Percentiles rank a stretch among this genome's conserved stretches.
Evolutionary conservation across 2,888 invertebrate genomes (phyloP).

Genomic region (Agriopis aurantiaria): DNA sequence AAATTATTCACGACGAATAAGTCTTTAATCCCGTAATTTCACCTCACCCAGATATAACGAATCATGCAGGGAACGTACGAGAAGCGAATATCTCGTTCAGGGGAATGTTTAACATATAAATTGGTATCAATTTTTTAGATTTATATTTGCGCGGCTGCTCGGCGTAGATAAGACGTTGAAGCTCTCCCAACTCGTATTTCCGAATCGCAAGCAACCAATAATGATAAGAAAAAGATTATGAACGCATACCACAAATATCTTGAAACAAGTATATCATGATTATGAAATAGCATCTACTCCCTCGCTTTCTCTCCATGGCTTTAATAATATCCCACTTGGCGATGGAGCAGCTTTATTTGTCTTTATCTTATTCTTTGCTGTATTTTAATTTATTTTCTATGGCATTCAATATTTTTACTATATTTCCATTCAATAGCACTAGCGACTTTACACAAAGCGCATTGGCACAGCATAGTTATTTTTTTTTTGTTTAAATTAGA

Average conservation of each 20-base stretch:
- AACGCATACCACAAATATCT: conserved; percentile 12
- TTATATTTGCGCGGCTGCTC: conserved; percentile 75
- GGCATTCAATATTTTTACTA: too few relatives aligned
- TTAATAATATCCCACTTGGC: not conserved
- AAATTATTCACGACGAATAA: conserved; percentile 31
- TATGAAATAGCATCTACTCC: not conserved
- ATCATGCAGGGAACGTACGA: conserved; percentile 57
- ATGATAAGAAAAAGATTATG: conserved; percentile 59
- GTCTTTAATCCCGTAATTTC: conserved; percentile 36
- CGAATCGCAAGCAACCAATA: conserved; percentile 63
- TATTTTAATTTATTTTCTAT: too few relatives aligned
- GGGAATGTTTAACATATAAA: conserved; percentile 82
- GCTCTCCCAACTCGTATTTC: conserved; percentile 67
- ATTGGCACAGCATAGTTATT: too few relatives aligned
- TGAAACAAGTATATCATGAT: conserved; percentile 7
- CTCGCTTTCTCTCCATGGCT: not conserved
- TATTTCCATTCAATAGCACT: too few relatives aligned
- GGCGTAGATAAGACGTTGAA: conserved; percentile 66
- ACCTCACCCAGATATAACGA: conserved; percentile 44
- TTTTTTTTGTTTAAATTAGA: too few relatives aligned
- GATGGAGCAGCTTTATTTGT: not conserved
- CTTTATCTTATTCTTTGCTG: too few relatives aligned
- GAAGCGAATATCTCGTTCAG: conserved; percentile 75
- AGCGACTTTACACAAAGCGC: too few relatives aligned
- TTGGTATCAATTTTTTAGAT: conserved; percentile 81